Base-by-base conservation (phyloP, 2,113 vertebrate genomes). In the Thunnus thynnus region DNA sequence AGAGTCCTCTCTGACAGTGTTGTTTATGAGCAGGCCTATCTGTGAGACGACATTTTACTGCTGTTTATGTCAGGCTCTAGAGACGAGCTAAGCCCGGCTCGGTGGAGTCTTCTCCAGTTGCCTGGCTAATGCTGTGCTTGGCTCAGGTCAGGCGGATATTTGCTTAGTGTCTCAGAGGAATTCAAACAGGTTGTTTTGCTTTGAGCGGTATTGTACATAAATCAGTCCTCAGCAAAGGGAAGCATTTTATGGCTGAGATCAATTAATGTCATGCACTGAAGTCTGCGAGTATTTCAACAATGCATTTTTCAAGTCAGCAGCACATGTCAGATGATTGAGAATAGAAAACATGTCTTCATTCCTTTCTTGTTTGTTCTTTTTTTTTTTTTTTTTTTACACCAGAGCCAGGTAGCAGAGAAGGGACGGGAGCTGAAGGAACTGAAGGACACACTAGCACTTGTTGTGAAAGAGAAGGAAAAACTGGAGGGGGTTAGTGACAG, bases 371-470 rank as follows among this genome's bases (percentile, higher is more conserved):
- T 41, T 87, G 65, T 83, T 67, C 51, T 50, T 76, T 30, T 74
- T 16, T 86, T 64, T 67, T 51, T 51, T 50, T 76, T 30, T 74
- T 16, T 86, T 64, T 7, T 73, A n/a, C 79, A 83, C 27, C 76
- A 99, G 98, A 94, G 97, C 92, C 97, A 97, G 72, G 93, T 98
- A 83, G 96, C 96, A 12, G 96, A 98, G 91, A 98, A 97, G 82
- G 97, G 97, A 60, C 95, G 96, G 56, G 95, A 96, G 91, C 95
- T 99, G 92, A 97, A 94, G 86, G 96, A 96, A 27, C 89, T 98
- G 85, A 95, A 94, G 88, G 95, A 95, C 64, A 95, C 94, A 78
- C 83, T 99, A 66, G 95, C 95, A 30, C 91, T 91, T 4, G 86
- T 97, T 48, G 88, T 90, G 56, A 96, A 91, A 85, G 96, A 96